A percentile compares a stretch with the other conserved stretches of the same genome.
phyloP scores from a whole-genome alignment of 2,888 invertebrate genomes.

The Byasa hedistus region DNA sequence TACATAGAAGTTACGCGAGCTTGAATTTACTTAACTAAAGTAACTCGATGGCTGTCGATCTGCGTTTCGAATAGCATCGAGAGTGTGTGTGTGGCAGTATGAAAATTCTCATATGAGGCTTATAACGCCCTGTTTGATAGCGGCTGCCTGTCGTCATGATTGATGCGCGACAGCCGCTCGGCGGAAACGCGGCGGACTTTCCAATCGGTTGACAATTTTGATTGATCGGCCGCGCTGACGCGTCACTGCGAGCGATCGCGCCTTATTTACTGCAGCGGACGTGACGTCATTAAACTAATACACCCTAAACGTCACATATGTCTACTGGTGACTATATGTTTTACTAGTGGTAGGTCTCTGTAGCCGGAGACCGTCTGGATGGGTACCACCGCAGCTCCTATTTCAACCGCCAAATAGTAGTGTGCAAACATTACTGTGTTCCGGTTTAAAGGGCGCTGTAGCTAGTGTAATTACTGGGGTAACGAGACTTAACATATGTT shows the following conservation, averaged over 20 bases:
- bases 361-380: too few species aligned
- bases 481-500: too few species aligned
- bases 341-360: too few species aligned
- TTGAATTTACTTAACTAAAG: not conserved
- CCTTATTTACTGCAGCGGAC: conserved; percentile 7
- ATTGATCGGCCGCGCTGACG: conserved; percentile 61
- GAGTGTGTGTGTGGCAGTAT: conserved; percentile 9
- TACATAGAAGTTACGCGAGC: too few species aligned
- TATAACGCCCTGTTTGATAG: conserved; percentile 25
- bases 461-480: too few species aligned
- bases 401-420: too few species aligned
- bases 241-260: conserved; percentile 24
- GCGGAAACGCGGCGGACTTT: conserved; percentile 64
- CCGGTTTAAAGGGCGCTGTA: too few species aligned
- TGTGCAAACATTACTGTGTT: too few species aligned
- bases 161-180: conserved; percentile 64
- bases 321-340: too few species aligned
- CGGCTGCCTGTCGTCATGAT: conserved; percentile 57
- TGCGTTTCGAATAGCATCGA: not conserved
- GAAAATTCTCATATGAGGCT: conserved; percentile 23
- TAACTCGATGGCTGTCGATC: not conserved
- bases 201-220: conserved; percentile 77
- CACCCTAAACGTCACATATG: not conserved
- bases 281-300: conserved; percentile 4
- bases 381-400: too few species aligned